Evolutionary conservation across 2,888 invertebrate genomes (phyloP).

Genomic region (Lacanobia wlatinum): DNA sequence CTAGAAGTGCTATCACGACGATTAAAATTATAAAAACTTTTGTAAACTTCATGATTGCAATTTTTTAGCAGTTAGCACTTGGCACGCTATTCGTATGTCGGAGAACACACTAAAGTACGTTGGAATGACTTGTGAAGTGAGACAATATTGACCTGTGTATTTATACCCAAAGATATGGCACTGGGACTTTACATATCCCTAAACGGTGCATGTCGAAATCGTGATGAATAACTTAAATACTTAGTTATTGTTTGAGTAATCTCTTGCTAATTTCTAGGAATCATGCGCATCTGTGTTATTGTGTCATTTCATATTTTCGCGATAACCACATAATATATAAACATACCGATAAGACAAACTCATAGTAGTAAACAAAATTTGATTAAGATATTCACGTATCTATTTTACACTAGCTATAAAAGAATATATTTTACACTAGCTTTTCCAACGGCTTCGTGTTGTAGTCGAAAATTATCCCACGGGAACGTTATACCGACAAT

Average conservation of each 20-base stretch:
- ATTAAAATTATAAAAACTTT: constrained; percentile 52
- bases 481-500: not conserved
- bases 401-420: not conserved
- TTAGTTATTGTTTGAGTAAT: constrained; percentile 2
- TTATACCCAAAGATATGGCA: constrained; percentile 57
- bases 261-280: constrained; percentile 38
- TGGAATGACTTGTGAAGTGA: constrained; percentile 27
- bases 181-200: constrained; percentile 60
- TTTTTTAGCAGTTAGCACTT: not conserved
- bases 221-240: constrained; percentile 24
- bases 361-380: not conserved
- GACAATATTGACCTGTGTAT: constrained; percentile 42
- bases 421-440: not conserved
- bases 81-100: constrained; percentile 1
- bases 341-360: constrained; percentile 40
- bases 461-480: not conserved
- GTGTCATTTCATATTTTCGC: constrained; percentile 25
- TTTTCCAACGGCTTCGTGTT: not conserved
- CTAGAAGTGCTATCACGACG: constrained; percentile 54
- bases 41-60: constrained; percentile 62
- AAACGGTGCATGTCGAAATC: constrained; percentile 25
- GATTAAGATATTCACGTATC: not conserved
- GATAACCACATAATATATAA: constrained; percentile 24
- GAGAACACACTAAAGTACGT: constrained; percentile 5
- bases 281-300: constrained; percentile 28